Conservation (phyloP, 2,113 vertebrate species). For the Menura novaehollandiae region DNA sequence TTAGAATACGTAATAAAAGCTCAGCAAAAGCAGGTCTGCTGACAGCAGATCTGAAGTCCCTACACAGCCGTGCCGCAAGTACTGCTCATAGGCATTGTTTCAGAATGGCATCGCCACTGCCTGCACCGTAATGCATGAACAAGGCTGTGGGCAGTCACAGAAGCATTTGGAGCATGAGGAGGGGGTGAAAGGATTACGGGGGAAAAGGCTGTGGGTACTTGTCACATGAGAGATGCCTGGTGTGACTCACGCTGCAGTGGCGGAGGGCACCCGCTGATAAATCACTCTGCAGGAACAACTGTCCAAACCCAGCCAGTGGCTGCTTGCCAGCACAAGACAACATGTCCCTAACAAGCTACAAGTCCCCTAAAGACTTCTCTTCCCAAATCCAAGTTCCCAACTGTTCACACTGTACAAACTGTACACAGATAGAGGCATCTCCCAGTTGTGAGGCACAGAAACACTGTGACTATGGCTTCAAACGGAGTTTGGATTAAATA, state of each 20-base stretch:
- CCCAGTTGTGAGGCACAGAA: background rate
- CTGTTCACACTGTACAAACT: accelerated
- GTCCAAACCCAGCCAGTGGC: background rate
- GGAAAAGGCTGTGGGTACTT: background rate
- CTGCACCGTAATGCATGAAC: accelerated
- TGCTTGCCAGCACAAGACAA: background rate
- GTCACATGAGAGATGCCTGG: background rate
- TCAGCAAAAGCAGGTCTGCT: background rate
- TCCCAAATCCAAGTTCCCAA: background rate
- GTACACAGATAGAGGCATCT: background rate
- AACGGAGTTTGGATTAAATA: background rate
- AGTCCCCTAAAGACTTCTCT: accelerated
- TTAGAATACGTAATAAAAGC: background rate
- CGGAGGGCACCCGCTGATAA: background rate
- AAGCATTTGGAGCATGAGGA: background rate
- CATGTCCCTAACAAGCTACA: background rate
- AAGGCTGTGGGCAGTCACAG: accelerated
- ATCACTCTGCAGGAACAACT: constrained; percentile 16
- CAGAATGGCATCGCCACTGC: background rate
- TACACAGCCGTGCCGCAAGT: background rate
- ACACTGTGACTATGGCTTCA: background rate
- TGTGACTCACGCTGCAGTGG: background rate
- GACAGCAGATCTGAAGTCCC: background rate
- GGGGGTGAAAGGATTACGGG: background rate
- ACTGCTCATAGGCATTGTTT: background rate